A percentile compares a stretch with the other conserved stretches of the same genome.
Evolutionary conservation across 2,888 invertebrate species (phyloP).

Genomic region (Mactromeris polynyma): DNA sequence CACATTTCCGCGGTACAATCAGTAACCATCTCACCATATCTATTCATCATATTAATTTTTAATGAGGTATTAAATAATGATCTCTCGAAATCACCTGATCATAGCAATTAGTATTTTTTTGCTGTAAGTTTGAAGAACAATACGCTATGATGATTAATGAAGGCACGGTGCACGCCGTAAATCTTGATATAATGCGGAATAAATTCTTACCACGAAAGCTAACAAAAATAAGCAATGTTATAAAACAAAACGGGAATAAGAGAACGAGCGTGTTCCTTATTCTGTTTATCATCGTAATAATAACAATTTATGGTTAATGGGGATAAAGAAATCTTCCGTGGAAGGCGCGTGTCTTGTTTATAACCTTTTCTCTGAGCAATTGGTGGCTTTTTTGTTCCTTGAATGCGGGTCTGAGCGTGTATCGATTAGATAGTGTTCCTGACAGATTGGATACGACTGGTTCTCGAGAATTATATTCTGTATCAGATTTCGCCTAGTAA

Average conservation of each 20-base stretch:
- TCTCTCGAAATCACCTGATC: neutral
- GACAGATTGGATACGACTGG: slow-evolving; percentile 9
- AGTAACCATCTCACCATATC: neutral
- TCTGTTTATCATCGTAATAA: neutral
- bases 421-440: neutral
- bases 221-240: neutral
- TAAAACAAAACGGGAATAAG: neutral
- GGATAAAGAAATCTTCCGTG: neutral
- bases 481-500: slow-evolving; percentile 11
- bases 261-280: neutral
- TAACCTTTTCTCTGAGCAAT: slow-evolving; percentile 1
- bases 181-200: neutral
- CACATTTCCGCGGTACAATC: neutral
- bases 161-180: neutral
- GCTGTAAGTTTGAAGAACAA: neutral
- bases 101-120: neutral
- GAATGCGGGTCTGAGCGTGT: neutral
- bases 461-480: neutral
- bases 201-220: neutral
- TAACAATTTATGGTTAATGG: neutral
- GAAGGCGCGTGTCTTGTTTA: neutral
- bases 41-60: neutral
- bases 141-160: neutral
- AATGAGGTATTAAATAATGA: neutral
- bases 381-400: neutral